Conservation (phyloP, 2,113 vertebrate genomes). For the Garra rufa region DNA sequence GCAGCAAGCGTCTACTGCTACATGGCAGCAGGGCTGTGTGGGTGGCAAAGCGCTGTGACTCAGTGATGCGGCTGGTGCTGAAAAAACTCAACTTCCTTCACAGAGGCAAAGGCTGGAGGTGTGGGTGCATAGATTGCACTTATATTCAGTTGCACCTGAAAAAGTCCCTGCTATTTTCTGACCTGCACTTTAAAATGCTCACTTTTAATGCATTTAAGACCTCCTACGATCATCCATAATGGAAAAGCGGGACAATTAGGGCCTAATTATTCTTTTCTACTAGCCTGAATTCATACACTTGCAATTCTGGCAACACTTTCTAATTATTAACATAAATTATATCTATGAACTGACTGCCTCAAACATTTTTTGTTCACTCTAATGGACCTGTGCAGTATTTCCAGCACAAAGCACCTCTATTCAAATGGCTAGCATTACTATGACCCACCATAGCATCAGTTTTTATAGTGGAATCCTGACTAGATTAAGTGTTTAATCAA, state of each 20-base stretch:
- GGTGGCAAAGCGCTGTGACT: constrained; percentile 60
- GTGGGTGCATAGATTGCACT: constrained; percentile 33
- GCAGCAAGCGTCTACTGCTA: constrained; percentile 32
- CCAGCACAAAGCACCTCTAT: background rate
- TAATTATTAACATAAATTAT: constrained; percentile 3
- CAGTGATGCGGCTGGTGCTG: constrained; percentile 57
- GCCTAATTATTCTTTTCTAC: constrained; percentile 6
- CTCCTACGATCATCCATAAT: constrained; percentile 22
- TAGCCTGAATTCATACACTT: background rate
- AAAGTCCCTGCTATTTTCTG: constrained; percentile 1
- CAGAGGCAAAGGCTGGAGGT: constrained; percentile 31
- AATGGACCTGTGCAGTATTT: background rate
- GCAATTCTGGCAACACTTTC: background rate
- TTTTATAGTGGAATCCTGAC: background rate
- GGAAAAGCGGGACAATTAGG: constrained; percentile 5
- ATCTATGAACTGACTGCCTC: background rate
- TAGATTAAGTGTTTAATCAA: background rate
- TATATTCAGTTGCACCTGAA: constrained; percentile 36
- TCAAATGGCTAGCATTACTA: background rate
- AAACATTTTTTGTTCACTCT: background rate
- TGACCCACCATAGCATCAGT: background rate
- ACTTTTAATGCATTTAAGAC: constrained; percentile 18
- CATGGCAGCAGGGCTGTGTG: constrained; percentile 58
- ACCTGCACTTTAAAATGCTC: constrained; percentile 24
- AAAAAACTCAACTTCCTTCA: constrained; percentile 37